A percentile compares a stretch with the other conserved stretches of the same genome.
These are phyloP conservation scores for Rhinoptilus africanus DNA, from an alignment of 2,113 vertebrate species.

Conservation along the genomic window DNA sequence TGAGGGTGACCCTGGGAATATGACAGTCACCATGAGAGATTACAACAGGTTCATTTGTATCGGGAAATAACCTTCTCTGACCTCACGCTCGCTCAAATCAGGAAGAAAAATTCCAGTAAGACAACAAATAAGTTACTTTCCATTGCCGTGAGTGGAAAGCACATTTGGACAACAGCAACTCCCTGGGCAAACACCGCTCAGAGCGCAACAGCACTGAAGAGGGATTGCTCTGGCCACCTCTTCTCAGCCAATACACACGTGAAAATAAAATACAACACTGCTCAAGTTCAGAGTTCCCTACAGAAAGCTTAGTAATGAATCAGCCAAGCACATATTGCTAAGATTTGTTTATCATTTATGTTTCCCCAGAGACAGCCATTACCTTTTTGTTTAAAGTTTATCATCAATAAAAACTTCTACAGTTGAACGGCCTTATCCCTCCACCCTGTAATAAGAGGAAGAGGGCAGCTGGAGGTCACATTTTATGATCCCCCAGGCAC, in stretches of 20 bases:
- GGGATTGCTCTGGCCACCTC: neutral
- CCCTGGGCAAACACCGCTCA: neutral
- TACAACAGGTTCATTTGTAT: neutral
- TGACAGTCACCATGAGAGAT: neutral
- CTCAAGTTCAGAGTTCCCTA: neutral
- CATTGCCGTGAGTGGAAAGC: neutral
- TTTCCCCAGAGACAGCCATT: neutral
- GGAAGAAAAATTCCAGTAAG: neutral
- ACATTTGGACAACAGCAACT: neutral
- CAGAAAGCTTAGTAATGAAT: neutral
- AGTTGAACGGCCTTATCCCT: neutral
- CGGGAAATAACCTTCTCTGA: neutral
- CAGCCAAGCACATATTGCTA: neutral
- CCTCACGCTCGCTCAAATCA: neutral
- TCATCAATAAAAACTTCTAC: slow-evolving; percentile 24
- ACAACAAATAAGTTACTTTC: neutral
- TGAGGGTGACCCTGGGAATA: neutral
- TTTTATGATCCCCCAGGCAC: neutral
- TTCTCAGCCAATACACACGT: neutral
- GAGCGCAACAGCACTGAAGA: neutral
- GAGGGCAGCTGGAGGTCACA: neutral
- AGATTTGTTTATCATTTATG: neutral
- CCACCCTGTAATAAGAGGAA: neutral
- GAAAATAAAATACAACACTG: neutral
- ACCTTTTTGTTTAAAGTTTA: neutral